Percentiles rank a stretch among this genome's conserved stretches.
These are phyloP conservation scores for Carapus acus DNA, from an alignment of 2,797 vertebrate genomes.

Conservation along the genomic window DNA sequence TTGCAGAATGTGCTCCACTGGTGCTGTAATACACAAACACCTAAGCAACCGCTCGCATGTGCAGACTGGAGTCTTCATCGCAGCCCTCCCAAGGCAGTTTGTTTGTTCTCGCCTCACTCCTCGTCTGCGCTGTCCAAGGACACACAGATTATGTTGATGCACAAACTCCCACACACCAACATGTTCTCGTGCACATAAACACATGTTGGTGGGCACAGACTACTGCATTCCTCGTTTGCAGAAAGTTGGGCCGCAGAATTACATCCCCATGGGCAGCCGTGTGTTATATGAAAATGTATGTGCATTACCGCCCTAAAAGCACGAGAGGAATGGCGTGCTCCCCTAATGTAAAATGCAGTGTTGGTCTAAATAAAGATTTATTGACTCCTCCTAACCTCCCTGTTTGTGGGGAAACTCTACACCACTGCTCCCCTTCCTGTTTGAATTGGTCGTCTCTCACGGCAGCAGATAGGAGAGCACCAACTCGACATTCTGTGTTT, in stretches of 20 bases:
- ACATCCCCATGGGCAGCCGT: neutral
- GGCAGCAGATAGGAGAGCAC: slow-evolving; percentile 44
- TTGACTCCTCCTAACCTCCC: slow-evolving; percentile 30
- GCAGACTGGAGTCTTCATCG: slow-evolving; percentile 8
- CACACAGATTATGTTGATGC: slow-evolving; percentile 41
- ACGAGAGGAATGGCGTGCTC: neutral
- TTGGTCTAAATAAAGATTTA: slow-evolving; percentile 24
- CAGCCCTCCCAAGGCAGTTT: slow-evolving; percentile 16
- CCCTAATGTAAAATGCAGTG: slow-evolving; percentile 15
- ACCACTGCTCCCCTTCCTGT: slow-evolving; percentile 64
- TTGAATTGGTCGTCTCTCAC: slow-evolving; percentile 54
- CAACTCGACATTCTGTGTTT: slow-evolving; percentile 58
- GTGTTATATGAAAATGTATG: neutral
- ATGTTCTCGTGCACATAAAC: slow-evolving; percentile 2
- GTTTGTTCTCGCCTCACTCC: slow-evolving; percentile 26
- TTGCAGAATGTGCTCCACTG: neutral
- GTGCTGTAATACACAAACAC: neutral
- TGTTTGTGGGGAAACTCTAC: slow-evolving; percentile 56
- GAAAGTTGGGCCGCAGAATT: slow-evolving; percentile 10
- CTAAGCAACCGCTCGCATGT: neutral
- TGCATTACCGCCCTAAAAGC: slow-evolving; percentile 4
- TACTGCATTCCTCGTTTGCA: slow-evolving; percentile 27
- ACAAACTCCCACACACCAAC: slow-evolving; percentile 34
- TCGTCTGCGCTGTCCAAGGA: slow-evolving; percentile 26
- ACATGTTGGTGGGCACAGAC: slow-evolving; percentile 44